phyloP scores from a whole-genome alignment of 2,888 invertebrate species.

The Leucoma salicis region DNA sequence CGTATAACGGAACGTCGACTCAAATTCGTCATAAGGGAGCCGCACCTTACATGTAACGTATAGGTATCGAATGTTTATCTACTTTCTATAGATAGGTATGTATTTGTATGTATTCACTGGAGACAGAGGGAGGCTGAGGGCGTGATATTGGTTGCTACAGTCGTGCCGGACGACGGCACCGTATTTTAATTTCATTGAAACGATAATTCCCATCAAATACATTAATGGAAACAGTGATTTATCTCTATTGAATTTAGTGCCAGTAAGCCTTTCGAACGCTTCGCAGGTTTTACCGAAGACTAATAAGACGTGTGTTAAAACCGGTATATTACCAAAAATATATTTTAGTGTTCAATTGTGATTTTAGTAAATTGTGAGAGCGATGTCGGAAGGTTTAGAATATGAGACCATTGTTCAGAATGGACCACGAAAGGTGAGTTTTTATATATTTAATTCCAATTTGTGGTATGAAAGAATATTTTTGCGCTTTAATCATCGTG shows the following conservation, averaged over 20 bases:
- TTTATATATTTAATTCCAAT: slow-evolving; percentile 25
- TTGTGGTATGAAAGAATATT: slow-evolving; percentile 23
- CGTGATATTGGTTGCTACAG: slow-evolving; percentile 65
- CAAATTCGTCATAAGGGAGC: slow-evolving; percentile 42
- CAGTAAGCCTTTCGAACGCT: slow-evolving; percentile 44
- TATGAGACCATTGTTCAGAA: slow-evolving; percentile 84
- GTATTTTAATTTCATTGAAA: slow-evolving; percentile 53
- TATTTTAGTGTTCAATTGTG: slow-evolving; percentile 58
- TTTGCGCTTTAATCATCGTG: slow-evolving; percentile 35
- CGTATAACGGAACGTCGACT: slow-evolving; percentile 22
- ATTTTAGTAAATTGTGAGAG: slow-evolving; percentile 59
- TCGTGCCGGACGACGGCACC: slow-evolving; percentile 63
- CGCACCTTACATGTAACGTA: slow-evolving; percentile 50
- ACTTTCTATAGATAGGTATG: slow-evolving; percentile 59
- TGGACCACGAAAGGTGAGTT: slow-evolving; percentile 84
- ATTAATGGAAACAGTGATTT: slow-evolving; percentile 66
- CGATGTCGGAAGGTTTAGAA: slow-evolving; percentile 84
- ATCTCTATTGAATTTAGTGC: slow-evolving; percentile 54
- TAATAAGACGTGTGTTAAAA: slow-evolving; percentile 38
- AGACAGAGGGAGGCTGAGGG: slow-evolving; percentile 76
- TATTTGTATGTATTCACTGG: slow-evolving; percentile 55
- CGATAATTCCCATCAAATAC: slow-evolving; percentile 55
- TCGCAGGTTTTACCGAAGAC: slow-evolving; percentile 34
- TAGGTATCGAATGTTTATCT: slow-evolving; percentile 39
- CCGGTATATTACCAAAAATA: slow-evolving; percentile 52